phyloP scores from a whole-genome alignment of 2,888 invertebrate genomes.

The Leptura quadrifasciata region DNA sequence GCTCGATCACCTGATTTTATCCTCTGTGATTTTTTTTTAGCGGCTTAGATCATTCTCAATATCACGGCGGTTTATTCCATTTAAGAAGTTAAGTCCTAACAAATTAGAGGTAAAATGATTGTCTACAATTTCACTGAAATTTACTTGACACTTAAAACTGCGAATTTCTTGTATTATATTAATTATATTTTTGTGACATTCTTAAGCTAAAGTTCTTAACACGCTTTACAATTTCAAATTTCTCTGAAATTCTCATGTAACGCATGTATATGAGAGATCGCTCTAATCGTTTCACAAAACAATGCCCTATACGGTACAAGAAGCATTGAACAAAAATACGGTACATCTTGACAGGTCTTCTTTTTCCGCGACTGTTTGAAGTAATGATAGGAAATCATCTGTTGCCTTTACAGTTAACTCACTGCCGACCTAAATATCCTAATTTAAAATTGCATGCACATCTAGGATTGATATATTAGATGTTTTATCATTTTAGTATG shows the following conservation, averaged over 20 bases:
- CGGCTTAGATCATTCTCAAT: too few relatives aligned
- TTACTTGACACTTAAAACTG: too few relatives aligned
- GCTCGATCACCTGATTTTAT: too few relatives aligned
- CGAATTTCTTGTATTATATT: neutral
- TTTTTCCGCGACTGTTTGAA: slow-evolving; percentile 2
- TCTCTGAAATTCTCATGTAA: neutral
- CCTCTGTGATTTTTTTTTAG: too few relatives aligned
- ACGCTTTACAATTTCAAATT: neutral
- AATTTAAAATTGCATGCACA: slow-evolving; percentile 5
- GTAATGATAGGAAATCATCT: slow-evolving; percentile 15
- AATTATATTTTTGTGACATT: neutral
- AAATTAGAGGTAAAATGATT: too few relatives aligned
- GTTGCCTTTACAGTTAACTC: slow-evolving; percentile 9
- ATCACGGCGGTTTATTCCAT: too few relatives aligned
- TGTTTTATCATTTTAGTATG: neutral
- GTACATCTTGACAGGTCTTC: neutral
- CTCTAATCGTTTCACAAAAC: neutral
- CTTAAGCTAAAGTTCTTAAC: neutral
- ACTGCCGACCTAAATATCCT: slow-evolving; percentile 9
- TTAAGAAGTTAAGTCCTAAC: too few relatives aligned
- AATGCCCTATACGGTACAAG: neutral
- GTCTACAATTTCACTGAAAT: too few relatives aligned
- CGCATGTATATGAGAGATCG: neutral
- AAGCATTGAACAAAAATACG: neutral
- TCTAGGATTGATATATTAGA: neutral